Conservation (phyloP, 2,797 vertebrate species). For the Graptemys geographica region DNA sequence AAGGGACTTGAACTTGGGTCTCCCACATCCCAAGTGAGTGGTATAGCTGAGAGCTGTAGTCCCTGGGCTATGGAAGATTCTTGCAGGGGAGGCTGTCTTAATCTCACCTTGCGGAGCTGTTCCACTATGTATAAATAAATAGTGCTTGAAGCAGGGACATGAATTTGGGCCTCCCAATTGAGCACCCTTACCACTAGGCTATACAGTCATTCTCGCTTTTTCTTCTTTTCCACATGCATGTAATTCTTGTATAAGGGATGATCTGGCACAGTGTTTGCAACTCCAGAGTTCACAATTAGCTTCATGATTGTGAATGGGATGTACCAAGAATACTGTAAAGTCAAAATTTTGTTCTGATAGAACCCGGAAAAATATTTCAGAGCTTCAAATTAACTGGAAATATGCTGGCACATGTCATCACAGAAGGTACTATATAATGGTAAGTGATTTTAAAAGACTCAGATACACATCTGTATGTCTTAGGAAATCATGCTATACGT, state of each 20-base stretch:
- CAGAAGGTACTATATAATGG: accelerated
- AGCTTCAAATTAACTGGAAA: neutral
- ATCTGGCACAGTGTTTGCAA: neutral
- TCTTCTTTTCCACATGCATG: neutral
- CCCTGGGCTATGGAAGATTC: neutral
- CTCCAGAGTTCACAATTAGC: neutral
- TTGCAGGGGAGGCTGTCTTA: neutral
- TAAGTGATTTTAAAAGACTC: neutral
- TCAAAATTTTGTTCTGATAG: neutral
- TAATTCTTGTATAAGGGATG: neutral
- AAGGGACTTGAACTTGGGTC: neutral
- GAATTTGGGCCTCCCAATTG: neutral
- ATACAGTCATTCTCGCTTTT: neutral
- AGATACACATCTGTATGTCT: neutral
- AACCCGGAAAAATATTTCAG: neutral
- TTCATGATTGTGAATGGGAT: neutral
- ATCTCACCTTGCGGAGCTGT: neutral
- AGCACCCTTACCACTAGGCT: neutral
- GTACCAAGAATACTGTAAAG: neutral
- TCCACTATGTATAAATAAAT: neutral
- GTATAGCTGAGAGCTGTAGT: neutral
- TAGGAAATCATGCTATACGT: neutral
- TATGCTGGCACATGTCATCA: accelerated
- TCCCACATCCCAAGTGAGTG: neutral
- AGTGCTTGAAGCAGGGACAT: neutral